Evolutionary conservation across 1,140 invertebrate genomes (phyloP), one percentile per base, ranked within the genome.

Genomic region (Cataglyphis hispanica): DNA sequence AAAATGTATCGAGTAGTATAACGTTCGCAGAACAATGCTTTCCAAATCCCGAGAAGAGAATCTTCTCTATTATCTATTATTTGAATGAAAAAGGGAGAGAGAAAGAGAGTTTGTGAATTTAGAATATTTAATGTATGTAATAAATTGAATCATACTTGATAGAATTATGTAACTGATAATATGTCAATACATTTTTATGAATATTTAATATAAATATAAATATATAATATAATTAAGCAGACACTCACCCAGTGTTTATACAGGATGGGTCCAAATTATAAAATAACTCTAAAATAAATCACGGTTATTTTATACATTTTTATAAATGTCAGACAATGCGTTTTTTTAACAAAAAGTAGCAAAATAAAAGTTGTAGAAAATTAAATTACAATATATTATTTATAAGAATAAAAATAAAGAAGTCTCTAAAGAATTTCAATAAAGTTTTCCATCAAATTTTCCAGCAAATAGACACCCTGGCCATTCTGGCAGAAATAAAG

Each of bases 1-100:
- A 60, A 72, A 43, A 19, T 81, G 10, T 80, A 67, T 67, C n/a
- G 43, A 72, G 13, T 72, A 60, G 43, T 72, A 72, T 43, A 76
- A 43, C 27, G 37, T 72, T 50, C 4, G 16, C 16, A 58, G 56
- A 10, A 53, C 31, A 80, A 16, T 31, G 34, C 22, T 58, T 58
- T 22, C 31, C 50, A 58, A 69, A 70, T 81, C 22, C 37, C n/a
- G 16, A n/a, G 16, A n/a, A 19, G 1, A 37, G 0, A 40, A 43
- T 11, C n/a, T 34, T 46, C 16, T 78, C n/a, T 40, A 6, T 22
- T 31, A n/a, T 34, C 40, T 22, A 53, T 7, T 43, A 63, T 34
- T 61, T 43, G 13, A 60, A 50, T 19, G 43, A 43, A 2, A 46
- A 2, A 46, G 43, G 13, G 43, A 46, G 43, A 46, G 13, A 46